Conservation (phyloP, 2,888 invertebrate genomes). For the Andricus quercusramuli region DNA sequence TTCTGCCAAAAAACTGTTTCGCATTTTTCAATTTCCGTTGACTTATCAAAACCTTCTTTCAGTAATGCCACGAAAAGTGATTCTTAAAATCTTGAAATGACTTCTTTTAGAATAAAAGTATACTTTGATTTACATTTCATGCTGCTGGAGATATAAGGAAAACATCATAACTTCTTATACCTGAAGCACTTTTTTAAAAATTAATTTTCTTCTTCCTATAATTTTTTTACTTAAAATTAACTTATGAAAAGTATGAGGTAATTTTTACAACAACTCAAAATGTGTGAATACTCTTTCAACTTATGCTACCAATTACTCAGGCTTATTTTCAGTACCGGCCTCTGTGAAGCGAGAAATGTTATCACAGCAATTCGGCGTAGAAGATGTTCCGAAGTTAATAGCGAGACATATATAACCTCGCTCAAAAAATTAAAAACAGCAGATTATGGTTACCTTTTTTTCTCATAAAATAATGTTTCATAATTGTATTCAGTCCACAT, state of each 20-base stretch:
- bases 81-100: background rate
- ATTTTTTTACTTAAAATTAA: too few species aligned
- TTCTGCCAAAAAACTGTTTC: constrained; percentile 18
- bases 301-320: constrained; percentile 25
- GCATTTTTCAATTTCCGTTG: constrained; percentile 36
- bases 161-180: too few species aligned
- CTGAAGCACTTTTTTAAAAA: too few species aligned
- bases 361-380: background rate
- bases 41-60: constrained; percentile 20
- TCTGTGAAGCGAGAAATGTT: constrained; percentile 28
- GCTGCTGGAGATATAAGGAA: background rate
- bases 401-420: background rate
- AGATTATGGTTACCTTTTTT: too few species aligned
- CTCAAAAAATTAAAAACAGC: background rate
- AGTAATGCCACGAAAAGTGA: background rate
- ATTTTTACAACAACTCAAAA: background rate
- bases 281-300: constrained; percentile 11
- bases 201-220: too few species aligned
- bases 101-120: background rate
- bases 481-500: too few species aligned
- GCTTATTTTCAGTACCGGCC: background rate
- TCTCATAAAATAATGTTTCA: too few species aligned
- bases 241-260: background rate
- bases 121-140: background rate
- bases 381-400: background rate